Base-by-base conservation (phyloP, 1,140 invertebrate genomes). In the Metopolophium dirhodum region DNA sequence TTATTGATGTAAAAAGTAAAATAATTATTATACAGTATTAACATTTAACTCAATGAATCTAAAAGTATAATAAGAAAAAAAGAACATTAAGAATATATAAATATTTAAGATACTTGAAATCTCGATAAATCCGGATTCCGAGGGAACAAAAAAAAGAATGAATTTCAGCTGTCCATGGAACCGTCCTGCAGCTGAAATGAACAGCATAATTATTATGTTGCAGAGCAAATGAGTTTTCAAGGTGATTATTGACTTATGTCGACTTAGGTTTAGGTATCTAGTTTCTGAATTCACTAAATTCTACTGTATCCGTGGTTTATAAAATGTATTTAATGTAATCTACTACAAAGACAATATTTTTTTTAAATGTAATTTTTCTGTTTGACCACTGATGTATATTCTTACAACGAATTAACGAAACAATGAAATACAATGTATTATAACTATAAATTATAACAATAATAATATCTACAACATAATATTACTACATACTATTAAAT, bases 191-290 rank as follows among this genome's bases (percentile, higher is more conserved):
- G 61, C 30, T 77, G 30, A n/a, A 77, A 77, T 77, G 14, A 77
- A 77, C 61, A 77, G 61, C n/a, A 77, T 77, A 77, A 35, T 77
- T 77, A 77, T 77, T 77, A 77, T 77, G 30, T 77, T 77, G 11
- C 14, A 77, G 30, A n/a, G 61, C 11, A 77, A 77, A 77, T 77
- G 61, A 77, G 14, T 77, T 77, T 77, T 77, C n/a, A 77, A 77
- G 61, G 61, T 77, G 61, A 77, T 77, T 77, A 77, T 77, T 77
- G 61, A 77, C 61, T n/a, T 77, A 77, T 77, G 14, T 77, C 14
- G n/a, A n/a, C 61, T 77, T 77, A 77, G 30, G n/a, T 77, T 77
- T 77, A 77, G 30, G n/a, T 77, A 77, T 77, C 61, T 77, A 77
- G 61, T 77, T 77, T 77, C 61, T 77, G n/a, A 68, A 11, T 68